These are phyloP conservation scores for Eciton burchellii DNA, from an alignment of 1,140 invertebrate species.

Conservation along the genomic window DNA sequence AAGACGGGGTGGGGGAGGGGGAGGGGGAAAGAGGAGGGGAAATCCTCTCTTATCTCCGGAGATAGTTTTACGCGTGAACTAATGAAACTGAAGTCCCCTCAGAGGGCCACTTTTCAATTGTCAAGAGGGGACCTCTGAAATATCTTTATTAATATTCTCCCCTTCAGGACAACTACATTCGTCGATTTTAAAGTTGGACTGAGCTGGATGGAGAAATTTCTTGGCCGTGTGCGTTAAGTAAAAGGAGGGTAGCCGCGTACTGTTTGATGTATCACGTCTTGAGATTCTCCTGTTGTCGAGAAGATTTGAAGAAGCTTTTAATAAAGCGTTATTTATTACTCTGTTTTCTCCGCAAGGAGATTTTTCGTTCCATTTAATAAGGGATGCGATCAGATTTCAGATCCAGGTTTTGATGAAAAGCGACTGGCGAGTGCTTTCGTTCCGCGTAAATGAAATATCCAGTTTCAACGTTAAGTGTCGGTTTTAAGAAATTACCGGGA, in stretches of 20 bases:
- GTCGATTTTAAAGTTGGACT: neutral
- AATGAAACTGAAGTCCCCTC: neutral
- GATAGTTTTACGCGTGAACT: neutral
- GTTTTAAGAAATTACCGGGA: neutral
- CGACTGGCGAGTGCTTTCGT: slow-evolving; percentile 19
- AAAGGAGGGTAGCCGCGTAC: neutral
- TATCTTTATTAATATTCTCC: neutral
- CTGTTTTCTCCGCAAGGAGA: neutral
- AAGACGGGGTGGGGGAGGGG: too few species aligned
- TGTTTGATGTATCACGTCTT: neutral
- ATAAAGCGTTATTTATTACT: neutral
- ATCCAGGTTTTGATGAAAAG: slow-evolving; percentile 3
- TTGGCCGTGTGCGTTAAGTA: neutral
- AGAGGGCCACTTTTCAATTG: neutral
- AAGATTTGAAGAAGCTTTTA: neutral
- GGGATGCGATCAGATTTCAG: neutral
- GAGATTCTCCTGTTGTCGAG: neutral
- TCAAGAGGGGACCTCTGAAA: neutral
- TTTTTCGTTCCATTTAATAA: slow-evolving; percentile 6
- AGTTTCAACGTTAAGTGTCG: neutral
- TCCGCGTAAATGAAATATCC: neutral
- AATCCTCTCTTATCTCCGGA: neutral
- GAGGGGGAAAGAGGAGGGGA: neutral
- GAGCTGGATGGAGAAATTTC: neutral
- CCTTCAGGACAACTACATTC: too few species aligned